A percentile compares a stretch with the other conserved stretches of the same genome.
Conservation (phyloP, 2,113 vertebrate species). For the Nyctibius bracteatus region DNA sequence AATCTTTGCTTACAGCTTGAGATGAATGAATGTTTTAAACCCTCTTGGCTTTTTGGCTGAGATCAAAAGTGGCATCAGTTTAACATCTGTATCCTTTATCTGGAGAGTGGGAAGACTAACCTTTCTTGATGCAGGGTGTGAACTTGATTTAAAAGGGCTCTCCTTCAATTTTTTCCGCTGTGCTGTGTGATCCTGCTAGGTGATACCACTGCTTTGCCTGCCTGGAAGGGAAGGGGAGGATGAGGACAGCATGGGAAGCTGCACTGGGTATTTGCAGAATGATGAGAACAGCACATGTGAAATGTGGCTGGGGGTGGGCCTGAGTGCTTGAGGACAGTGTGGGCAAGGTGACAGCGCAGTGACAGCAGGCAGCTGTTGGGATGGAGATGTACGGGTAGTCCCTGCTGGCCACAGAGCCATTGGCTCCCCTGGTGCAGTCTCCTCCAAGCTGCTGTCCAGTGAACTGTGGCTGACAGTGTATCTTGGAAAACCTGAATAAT, state of each 20-base stretch:
- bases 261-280: background rate
- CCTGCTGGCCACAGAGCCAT: background rate
- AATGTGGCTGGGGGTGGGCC: background rate
- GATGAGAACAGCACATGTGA: rapidly evolving
- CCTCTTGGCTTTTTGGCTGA: background rate
- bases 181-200: background rate
- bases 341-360: background rate
- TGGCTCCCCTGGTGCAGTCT: rapidly evolving
- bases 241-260: background rate
- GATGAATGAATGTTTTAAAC: background rate
- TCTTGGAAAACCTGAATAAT: rapidly evolving
- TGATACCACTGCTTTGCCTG: background rate
- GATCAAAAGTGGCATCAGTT: background rate
- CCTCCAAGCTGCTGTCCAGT: background rate
- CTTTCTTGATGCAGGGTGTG: rapidly evolving
- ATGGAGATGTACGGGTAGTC: background rate
- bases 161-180: background rate
- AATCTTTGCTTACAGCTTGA: background rate
- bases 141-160: constrained; percentile 17
- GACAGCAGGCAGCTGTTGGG: background rate
- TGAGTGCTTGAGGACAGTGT: background rate
- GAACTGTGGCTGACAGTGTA: rapidly evolving
- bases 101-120: background rate
- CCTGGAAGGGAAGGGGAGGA: background rate
- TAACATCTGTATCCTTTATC: background rate